These are phyloP conservation scores for Semicossyphus pulcher DNA, from an alignment of 2,113 vertebrate species.

Conservation along the genomic window DNA sequence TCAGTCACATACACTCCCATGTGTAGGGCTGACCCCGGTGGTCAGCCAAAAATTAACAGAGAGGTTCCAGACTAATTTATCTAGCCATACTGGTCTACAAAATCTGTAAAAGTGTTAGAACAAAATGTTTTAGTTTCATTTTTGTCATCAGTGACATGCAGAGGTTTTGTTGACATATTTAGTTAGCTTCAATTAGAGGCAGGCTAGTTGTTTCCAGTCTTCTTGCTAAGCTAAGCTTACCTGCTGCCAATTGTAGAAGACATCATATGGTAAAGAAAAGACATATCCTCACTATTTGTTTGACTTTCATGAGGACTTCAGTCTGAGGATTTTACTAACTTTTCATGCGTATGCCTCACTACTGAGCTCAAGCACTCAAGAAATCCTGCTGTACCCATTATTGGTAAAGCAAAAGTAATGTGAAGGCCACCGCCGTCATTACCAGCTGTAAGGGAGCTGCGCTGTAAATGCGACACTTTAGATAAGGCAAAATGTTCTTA, in stretches of 20 bases:
- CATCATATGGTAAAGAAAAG: too few species aligned
- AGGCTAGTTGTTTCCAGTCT: background rate
- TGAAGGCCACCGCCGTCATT: background rate
- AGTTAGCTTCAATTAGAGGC: background rate
- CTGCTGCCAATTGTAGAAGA: too few species aligned
- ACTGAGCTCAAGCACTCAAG: background rate
- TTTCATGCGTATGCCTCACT: background rate
- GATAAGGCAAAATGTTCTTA: slow-evolving; percentile 4
- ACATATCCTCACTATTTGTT: background rate
- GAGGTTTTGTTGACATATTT: background rate
- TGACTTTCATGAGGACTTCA: too few species aligned
- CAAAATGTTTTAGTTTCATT: too few species aligned
- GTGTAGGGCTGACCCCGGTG: too few species aligned
- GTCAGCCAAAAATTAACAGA: too few species aligned
- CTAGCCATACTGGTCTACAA: too few species aligned
- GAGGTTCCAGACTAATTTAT: too few species aligned
- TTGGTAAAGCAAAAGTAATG: background rate
- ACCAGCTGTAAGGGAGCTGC: background rate
- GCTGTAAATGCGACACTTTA: background rate
- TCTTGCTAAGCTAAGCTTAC: background rate
- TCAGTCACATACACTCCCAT: too few species aligned
- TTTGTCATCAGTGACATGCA: too few species aligned
- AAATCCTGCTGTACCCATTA: background rate
- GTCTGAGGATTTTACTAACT: background rate
- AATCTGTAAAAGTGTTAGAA: too few species aligned